Percentiles rank a stretch among this genome's conserved stretches.
Evolutionary conservation across 2,797 vertebrate species (phyloP).

Genomic region (Cuculus canorus): DNA sequence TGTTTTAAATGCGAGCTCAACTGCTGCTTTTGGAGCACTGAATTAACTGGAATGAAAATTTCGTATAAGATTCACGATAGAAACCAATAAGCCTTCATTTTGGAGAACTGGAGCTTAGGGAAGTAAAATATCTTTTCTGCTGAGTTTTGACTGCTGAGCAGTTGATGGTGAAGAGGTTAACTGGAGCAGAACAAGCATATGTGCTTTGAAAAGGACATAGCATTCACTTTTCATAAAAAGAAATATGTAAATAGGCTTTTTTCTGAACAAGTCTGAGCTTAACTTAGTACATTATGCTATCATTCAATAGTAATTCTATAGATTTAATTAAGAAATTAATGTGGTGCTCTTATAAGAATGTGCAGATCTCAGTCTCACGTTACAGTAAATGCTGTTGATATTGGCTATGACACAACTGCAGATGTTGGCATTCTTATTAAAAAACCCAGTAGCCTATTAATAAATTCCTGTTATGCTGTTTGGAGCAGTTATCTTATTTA

Average conservation of each 20-base stretch:
- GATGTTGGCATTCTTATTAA: not conserved
- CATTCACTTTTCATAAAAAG: not conserved
- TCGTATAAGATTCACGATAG: not conserved
- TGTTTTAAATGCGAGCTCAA: not conserved
- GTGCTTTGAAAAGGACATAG: not conserved
- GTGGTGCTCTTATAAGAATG: not conserved
- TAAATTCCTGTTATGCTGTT: not conserved
- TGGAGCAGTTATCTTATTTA: not conserved
- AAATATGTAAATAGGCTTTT: not conserved
- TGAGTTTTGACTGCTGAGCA: not conserved
- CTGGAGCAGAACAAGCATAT: not conserved
- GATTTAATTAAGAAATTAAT: not conserved
- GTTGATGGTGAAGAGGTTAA: not conserved
- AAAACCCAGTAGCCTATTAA: not conserved
- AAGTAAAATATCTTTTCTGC: not conserved
- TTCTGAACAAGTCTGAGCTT: not conserved
- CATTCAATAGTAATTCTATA: not conserved
- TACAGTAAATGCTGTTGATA: not conserved
- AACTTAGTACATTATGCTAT: not conserved
- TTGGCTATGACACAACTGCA: not conserved
- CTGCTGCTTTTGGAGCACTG: not conserved
- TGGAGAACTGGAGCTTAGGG: not conserved
- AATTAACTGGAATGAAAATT: constrained; percentile 34
- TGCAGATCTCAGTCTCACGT: not conserved
- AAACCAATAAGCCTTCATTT: not conserved